Evolutionary conservation across 2,797 vertebrate genomes (phyloP).

Genomic region (Myioborus melanocephalus): DNA sequence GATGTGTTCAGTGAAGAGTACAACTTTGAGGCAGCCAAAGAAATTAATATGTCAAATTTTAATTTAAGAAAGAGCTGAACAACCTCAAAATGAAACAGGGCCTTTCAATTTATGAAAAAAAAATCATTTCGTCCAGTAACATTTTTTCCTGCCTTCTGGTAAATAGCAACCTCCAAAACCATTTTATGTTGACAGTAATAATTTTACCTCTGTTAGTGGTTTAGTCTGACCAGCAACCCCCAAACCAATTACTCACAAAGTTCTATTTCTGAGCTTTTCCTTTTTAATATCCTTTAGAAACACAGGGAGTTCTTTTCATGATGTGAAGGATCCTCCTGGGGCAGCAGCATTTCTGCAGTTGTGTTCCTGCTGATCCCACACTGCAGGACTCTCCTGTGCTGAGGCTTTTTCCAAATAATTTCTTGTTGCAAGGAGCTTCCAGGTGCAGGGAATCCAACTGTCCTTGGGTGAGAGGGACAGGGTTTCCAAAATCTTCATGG

Average conservation of each 20-base stretch:
- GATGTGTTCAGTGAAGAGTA: conserved; percentile 15
- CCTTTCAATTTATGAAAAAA: not conserved
- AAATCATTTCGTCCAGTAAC: not conserved
- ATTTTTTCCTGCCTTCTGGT: not conserved
- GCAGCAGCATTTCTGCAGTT: not conserved
- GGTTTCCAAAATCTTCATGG: not conserved
- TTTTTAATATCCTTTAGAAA: not conserved
- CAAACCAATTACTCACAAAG: not conserved
- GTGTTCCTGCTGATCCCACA: not conserved
- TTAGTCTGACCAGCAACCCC: not conserved
- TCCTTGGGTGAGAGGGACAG: not conserved
- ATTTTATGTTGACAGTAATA: not conserved
- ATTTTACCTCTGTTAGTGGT: not conserved
- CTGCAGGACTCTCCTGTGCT: fast-evolving
- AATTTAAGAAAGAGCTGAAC: conserved; percentile 29
- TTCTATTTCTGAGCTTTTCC: not conserved
- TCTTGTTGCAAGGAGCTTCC: not conserved
- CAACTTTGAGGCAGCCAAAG: conserved; percentile 1
- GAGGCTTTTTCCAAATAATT: not conserved
- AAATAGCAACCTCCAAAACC: not conserved
- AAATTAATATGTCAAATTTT: conserved; percentile 51
- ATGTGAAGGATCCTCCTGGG: not conserved
- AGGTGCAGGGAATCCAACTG: not conserved
- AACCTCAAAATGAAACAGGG: conserved; percentile 7
- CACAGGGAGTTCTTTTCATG: not conserved